phyloP scores from a whole-genome alignment of 37 sponge, comb jelly and placozoan species.

The Halisarca cf. caerulea region DNA sequence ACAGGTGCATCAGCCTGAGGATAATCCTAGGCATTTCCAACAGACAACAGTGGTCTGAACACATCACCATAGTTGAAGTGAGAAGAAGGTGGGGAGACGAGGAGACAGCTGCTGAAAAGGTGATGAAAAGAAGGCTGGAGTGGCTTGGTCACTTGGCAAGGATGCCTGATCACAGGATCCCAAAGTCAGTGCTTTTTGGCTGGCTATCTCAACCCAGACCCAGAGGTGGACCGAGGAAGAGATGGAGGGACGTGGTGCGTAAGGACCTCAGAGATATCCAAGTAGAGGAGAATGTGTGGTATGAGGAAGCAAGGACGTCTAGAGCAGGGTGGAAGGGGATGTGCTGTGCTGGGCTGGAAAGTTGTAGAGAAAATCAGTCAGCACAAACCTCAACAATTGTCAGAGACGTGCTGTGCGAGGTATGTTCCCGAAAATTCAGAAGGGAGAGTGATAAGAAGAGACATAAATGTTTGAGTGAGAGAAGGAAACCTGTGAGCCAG shows the following conservation, averaged over 20 bases:
- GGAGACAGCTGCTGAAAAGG: neutral
- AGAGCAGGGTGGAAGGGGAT: constrained; percentile 11
- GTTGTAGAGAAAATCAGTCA: neutral
- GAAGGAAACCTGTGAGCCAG: constrained; percentile 4
- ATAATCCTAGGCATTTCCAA: constrained; percentile 34
- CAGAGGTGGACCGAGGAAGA: neutral
- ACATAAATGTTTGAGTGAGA: constrained; percentile 7
- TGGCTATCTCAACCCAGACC: neutral
- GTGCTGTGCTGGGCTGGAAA: neutral
- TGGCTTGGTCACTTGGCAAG: constrained; percentile 30
- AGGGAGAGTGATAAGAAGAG: constrained; percentile 7
- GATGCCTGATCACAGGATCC: constrained; percentile 25
- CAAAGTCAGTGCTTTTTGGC: constrained; percentile 20
- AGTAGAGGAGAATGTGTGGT: constrained; percentile 3
- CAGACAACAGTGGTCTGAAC: constrained; percentile 36
- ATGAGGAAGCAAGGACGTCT: neutral
- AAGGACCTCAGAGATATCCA: neutral
- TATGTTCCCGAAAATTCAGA: neutral
- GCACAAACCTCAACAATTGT: neutral
- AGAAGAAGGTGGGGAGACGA: constrained; percentile 38
- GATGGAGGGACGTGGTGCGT: constrained; percentile 22
- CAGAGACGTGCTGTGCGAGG: neutral
- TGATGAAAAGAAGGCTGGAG: neutral
- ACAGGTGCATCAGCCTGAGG: constrained; percentile 40
- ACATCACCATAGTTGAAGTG: constrained; percentile 19